phyloP scores from a whole-genome alignment of 1,140 invertebrate genomes.

The Tetranychus urticae region DNA sequence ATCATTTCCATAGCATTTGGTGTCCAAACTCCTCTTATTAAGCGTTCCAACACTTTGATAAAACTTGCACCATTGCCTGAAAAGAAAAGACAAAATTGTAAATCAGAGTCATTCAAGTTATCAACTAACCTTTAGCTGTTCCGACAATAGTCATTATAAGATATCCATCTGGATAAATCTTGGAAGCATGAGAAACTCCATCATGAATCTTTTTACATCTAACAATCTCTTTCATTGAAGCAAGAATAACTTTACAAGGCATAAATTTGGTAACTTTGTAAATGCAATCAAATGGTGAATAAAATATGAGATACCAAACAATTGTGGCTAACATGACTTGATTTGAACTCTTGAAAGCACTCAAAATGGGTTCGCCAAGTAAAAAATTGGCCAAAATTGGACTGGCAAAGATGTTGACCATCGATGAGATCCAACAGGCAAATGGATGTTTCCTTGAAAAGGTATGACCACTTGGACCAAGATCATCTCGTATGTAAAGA shows the following conservation, averaged over 20 bases:
- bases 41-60: constrained; percentile 61
- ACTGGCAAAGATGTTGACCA: constrained; percentile 89
- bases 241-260: constrained; percentile 71
- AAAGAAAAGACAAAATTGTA: no score
- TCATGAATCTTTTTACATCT: constrained; percentile 93
- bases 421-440: constrained; percentile 88
- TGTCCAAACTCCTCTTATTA: constrained; percentile 88
- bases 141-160: constrained; percentile 89
- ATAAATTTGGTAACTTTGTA: constrained; percentile 88
- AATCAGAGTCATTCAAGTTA: no score
- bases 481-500: constrained; percentile 78
- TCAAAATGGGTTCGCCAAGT: constrained; percentile 79
- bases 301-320: constrained; percentile 88
- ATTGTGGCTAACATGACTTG: constrained; percentile 67
- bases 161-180: constrained; percentile 88
- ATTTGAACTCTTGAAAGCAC: constrained; percentile 77
- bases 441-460: constrained; percentile 93
- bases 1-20: constrained; percentile 92
- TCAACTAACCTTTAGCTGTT: constrained; percentile 52
- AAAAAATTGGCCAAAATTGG: constrained; percentile 79
- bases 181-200: constrained; percentile 85
- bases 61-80: constrained; percentile 74
- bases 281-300: constrained; percentile 90
- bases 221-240: constrained; percentile 79
- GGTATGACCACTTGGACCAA: constrained; percentile 54